Percentiles rank a stretch among this genome's conserved stretches.
phyloP scores from a whole-genome alignment of 2,888 invertebrate genomes.

The Drosophila tanythrix region DNA sequence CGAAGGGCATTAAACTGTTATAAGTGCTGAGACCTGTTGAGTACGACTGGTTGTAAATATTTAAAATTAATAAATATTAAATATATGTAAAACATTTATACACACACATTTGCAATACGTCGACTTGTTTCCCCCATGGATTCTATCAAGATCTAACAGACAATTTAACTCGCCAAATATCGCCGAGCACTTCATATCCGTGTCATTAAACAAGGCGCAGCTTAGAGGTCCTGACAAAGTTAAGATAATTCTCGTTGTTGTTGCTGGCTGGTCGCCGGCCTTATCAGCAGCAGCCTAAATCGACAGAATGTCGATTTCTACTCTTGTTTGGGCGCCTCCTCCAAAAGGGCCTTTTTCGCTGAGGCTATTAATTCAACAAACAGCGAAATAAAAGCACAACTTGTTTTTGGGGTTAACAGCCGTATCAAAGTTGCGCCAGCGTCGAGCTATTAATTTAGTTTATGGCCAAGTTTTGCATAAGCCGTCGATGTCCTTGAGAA shows the following conservation, averaged over 20 bases:
- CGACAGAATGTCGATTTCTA: background rate
- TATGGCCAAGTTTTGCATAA: conserved; percentile 54
- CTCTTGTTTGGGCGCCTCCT: conserved; percentile 3
- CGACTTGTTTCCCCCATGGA: background rate
- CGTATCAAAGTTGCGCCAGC: conserved; percentile 42
- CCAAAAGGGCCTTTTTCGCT: background rate
- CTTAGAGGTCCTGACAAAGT: conserved; percentile 23
- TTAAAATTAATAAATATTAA: background rate
- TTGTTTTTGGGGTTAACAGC: conserved; percentile 37
- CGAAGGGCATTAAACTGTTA: background rate
- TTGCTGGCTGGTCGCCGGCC: conserved; percentile 16
- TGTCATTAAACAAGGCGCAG: conserved; percentile 19
- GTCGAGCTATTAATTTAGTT: conserved; percentile 61
- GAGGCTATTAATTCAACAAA: conserved; percentile 35
- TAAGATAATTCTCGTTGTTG: conserved; percentile 28
- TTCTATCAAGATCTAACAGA: conserved; percentile 18
- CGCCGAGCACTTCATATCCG: conserved; percentile 6
- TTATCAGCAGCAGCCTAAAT: conserved; percentile 25
- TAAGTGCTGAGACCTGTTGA: background rate
- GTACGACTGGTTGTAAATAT: background rate
- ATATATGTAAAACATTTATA: background rate
- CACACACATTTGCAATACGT: background rate
- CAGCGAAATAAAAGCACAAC: conserved; percentile 39
- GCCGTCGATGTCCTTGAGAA: conserved; percentile 54
- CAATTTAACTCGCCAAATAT: conserved; percentile 29